Conservation (phyloP, 2,888 invertebrate genomes). For the Nephrotoma flavescens region DNA sequence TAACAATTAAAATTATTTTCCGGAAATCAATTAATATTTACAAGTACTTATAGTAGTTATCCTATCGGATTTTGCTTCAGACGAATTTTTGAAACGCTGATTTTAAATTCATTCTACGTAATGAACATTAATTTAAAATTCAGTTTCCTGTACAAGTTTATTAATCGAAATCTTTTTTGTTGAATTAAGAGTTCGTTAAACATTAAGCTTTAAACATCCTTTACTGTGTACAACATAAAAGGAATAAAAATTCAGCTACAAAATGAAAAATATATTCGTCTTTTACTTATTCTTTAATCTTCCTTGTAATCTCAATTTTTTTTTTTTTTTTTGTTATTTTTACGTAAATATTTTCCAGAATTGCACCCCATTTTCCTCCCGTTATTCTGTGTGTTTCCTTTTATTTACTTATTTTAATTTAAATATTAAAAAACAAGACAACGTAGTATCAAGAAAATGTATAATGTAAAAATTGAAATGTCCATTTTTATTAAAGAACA, state of each 20-base stretch:
- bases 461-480: background rate
- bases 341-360: background rate
- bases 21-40: no score
- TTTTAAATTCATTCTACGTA: background rate
- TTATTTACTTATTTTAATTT: background rate
- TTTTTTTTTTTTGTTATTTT: background rate
- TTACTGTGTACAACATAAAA: background rate
- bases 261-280: background rate
- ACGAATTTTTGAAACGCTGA: no score
- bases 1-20: no score
- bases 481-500: background rate
- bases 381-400: background rate
- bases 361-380: background rate
- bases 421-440: background rate
- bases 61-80: no score
- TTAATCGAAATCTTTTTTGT: background rate
- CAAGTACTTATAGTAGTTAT: no score
- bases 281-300: background rate
- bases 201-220: background rate
- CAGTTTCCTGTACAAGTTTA: background rate
- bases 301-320: background rate
- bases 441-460: background rate
- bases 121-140: background rate
- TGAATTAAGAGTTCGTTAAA: background rate
- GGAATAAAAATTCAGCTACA: background rate